Evolutionary conservation across 2,797 vertebrate genomes (phyloP).

Genomic region (Artibeus lituratus): DNA sequence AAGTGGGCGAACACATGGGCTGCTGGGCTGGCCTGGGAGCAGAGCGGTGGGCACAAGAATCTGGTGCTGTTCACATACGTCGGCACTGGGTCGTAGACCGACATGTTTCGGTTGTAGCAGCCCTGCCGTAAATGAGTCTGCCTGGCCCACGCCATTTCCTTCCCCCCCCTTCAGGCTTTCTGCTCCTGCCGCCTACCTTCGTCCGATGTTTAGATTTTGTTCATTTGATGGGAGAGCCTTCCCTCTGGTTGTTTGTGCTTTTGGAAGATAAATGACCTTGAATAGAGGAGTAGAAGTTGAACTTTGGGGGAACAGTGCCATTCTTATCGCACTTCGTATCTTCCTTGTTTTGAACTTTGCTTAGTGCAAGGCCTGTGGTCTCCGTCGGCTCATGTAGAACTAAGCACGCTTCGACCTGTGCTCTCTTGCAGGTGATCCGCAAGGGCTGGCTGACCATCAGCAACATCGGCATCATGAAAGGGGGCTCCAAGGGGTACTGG

Average conservation of each 20-base stretch:
- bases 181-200: neutral
- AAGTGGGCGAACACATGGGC: neutral
- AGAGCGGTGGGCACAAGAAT: neutral
- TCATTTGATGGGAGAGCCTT: neutral
- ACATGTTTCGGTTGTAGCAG: neutral
- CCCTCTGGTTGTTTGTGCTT: neutral
- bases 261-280: neutral
- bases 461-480: constrained; percentile 95
- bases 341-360: neutral
- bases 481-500: constrained; percentile 94
- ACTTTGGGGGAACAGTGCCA: neutral
- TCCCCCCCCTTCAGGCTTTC: neutral
- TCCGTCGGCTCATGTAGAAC: neutral
- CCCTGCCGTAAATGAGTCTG: neutral
- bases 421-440: constrained; percentile 89
- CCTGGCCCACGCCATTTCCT: neutral
- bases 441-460: constrained; percentile 96
- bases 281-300: neutral
- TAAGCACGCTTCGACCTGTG: constrained; percentile 70
- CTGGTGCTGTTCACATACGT: neutral
- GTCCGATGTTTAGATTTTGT: neutral
- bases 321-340: neutral
- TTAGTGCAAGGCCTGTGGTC: neutral
- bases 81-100: neutral
- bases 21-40: neutral